Conservation (phyloP, 2,797 vertebrate species). For the Diglossa cyanea region DNA sequence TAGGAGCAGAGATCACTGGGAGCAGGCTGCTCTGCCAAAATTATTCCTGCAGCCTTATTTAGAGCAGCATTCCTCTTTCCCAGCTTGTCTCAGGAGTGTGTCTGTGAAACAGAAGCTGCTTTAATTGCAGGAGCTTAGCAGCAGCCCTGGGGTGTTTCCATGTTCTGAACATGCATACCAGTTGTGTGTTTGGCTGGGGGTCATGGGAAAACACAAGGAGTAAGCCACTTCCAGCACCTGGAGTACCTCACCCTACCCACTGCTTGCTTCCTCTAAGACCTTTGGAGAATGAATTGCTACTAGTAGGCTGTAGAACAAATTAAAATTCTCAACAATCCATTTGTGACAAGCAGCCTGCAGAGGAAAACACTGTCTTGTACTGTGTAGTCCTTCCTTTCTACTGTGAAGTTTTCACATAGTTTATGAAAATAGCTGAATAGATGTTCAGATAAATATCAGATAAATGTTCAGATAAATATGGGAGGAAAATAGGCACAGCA, state of each 20-base stretch:
- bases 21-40: background rate
- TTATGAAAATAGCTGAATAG: background rate
- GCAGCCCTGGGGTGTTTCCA: background rate
- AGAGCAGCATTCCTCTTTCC: background rate
- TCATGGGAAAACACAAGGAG: background rate
- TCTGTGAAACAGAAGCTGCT: background rate
- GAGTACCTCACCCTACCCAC: background rate
- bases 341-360: background rate
- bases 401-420: background rate
- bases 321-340: background rate
- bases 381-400: background rate
- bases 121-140: background rate
- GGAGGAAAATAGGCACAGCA: background rate
- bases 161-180: background rate
- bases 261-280: background rate
- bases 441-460: background rate
- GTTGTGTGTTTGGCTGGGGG: background rate
- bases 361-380: background rate
- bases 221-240: background rate
- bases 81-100: background rate
- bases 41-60: background rate
- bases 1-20: background rate
- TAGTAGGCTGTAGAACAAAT: background rate
- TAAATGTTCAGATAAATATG: background rate
- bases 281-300: background rate